Conservation (phyloP, 2,797 vertebrate species). For the Octomys mimax region DNA sequence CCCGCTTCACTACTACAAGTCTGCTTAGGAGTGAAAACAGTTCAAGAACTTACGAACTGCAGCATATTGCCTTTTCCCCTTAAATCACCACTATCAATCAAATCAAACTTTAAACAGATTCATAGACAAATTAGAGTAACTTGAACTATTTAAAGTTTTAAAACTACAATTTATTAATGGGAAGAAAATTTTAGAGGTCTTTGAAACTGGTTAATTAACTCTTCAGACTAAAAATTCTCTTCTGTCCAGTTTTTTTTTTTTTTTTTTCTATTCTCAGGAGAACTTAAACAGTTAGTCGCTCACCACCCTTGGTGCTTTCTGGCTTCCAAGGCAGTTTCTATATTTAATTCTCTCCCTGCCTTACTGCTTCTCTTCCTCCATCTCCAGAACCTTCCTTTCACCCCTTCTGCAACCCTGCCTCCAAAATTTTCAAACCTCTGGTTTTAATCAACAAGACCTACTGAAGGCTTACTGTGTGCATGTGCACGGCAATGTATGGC, state of each 20-base stretch:
- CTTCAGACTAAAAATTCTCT: constrained; percentile 68
- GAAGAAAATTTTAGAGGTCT: constrained; percentile 61
- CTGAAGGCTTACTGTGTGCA: constrained; percentile 31
- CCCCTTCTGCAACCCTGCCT: constrained; percentile 1
- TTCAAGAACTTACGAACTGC: constrained; percentile 26
- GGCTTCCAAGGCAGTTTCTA: constrained; percentile 48
- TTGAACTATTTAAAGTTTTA: constrained; percentile 1
- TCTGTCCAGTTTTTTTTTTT: constrained; percentile 21
- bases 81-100: neutral
- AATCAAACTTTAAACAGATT: constrained; percentile 53
- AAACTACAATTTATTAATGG: constrained; percentile 45
- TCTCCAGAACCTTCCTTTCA: neutral
- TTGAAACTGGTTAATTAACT: constrained; percentile 70
- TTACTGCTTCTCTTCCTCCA: constrained; percentile 40
- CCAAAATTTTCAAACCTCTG: constrained; percentile 41
- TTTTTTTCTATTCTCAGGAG: constrained; percentile 10
- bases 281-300: constrained; percentile 59
- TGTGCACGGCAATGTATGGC: neutral
- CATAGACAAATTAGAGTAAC: neutral
- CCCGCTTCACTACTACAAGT: neutral
- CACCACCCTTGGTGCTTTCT: constrained; percentile 49
- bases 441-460: constrained; percentile 64
- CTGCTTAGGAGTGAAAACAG: neutral
- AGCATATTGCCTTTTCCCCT: neutral
- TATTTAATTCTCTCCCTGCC: constrained; percentile 60